phyloP scores from a whole-genome alignment of 1,140 invertebrate species.

The Aphelenchoides avenae region DNA sequence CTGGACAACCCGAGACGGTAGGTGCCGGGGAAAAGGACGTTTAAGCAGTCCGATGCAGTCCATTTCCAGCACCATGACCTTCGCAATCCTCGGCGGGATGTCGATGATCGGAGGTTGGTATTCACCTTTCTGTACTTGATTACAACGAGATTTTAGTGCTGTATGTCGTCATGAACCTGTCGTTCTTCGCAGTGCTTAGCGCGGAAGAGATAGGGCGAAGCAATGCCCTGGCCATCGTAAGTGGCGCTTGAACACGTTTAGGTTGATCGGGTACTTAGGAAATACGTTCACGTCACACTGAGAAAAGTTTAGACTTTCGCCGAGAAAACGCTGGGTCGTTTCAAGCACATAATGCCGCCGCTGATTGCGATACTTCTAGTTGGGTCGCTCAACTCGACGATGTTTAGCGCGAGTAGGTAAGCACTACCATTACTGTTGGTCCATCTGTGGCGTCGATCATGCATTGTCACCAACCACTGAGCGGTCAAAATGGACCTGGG shows the following conservation, averaged over 20 bases:
- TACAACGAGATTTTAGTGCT: conserved; percentile 34
- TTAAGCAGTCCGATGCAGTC: no score
- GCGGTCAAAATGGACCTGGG: no score
- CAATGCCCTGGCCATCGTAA: conserved; percentile 37
- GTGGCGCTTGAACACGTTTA: conserved; percentile 5
- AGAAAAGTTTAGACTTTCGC: conserved; percentile 45
- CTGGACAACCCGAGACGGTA: conserved; percentile 46
- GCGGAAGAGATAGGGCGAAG: conserved; percentile 33
- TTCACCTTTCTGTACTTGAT: no score
- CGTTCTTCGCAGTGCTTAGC: conserved; percentile 42
- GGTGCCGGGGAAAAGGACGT: neutral
- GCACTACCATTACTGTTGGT: neutral
- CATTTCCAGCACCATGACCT: conserved; percentile 46
- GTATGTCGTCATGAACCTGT: conserved; percentile 41
- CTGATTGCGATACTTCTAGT: conserved; percentile 50
- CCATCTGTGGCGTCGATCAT: neutral
- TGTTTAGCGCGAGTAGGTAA: conserved; percentile 46
- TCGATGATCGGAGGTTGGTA: no score
- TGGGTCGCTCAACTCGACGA: conserved; percentile 52
- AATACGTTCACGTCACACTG: conserved; percentile 9
- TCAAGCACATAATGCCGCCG: conserved; percentile 50
- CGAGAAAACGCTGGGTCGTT: conserved; percentile 41
- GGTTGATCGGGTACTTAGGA: neutral
- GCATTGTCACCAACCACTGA: no score
- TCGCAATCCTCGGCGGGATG: conserved; percentile 49